Evolutionary conservation across 92 coral and sea anemone genomes (phyloP).

Genomic region (Umimayanthus chanpuru): DNA sequence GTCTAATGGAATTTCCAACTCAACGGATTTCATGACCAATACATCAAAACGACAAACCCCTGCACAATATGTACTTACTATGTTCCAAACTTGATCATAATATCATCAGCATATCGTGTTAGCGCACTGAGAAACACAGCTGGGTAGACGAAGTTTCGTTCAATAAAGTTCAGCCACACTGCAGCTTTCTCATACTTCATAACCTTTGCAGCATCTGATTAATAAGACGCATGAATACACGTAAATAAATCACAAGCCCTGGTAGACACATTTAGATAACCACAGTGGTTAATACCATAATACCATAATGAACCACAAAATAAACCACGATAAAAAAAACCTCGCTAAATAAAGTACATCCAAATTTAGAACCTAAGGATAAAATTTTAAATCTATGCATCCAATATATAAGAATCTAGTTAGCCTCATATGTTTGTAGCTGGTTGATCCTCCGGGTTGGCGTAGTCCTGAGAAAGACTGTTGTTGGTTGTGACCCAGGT

Average conservation of each 20-base stretch:
- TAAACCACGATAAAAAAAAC: too few species aligned
- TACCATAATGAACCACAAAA: not conserved
- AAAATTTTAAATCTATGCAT: too few species aligned
- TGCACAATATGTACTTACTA: slow-evolving; percentile 65
- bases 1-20: too few species aligned
- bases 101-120: slow-evolving; percentile 73
- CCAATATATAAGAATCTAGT: too few species aligned
- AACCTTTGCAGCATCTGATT: slow-evolving; percentile 89
- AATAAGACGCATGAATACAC: not conserved
- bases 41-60: too few species aligned
- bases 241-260: not conserved
- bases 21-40: too few species aligned
- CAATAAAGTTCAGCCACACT: slow-evolving; percentile 91
- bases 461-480: too few species aligned
- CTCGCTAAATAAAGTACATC: too few species aligned
- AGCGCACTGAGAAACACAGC: slow-evolving; percentile 91
- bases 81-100: slow-evolving; percentile 80
- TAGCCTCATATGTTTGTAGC: too few species aligned
- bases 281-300: not conserved
- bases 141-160: slow-evolving; percentile 89
- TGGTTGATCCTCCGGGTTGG: too few species aligned
- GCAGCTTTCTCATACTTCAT: slow-evolving; percentile 88
- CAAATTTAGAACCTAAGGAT: too few species aligned
- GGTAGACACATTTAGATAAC: not conserved
- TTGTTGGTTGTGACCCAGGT: too few species aligned